These are phyloP conservation scores for Thumatha senex DNA, from an alignment of 2,888 invertebrate genomes.

Conservation along the genomic window DNA sequence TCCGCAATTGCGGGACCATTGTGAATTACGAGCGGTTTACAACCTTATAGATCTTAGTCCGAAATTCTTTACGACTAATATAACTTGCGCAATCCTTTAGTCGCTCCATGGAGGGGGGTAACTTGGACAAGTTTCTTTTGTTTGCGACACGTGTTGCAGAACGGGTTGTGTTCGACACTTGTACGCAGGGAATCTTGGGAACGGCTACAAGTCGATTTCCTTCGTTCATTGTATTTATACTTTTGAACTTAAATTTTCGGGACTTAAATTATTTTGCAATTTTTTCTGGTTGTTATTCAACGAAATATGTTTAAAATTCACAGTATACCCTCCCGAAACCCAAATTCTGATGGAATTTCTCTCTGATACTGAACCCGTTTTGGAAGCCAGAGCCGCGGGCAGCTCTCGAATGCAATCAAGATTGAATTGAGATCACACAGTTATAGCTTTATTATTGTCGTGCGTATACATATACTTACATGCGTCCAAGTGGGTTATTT, in stretches of 20 bases:
- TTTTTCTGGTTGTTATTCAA: constrained; percentile 45
- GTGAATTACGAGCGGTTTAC: constrained; percentile 77
- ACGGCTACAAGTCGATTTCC: constrained; percentile 62
- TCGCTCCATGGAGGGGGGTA: constrained; percentile 57
- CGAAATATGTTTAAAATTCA: constrained; percentile 43
- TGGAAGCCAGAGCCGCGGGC: constrained; percentile 37
- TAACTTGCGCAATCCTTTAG: constrained; percentile 82
- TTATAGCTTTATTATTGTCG: constrained; percentile 48
- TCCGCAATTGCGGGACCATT: constrained; percentile 79
- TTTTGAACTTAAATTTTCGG: constrained; percentile 48
- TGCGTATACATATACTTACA: constrained; percentile 21
- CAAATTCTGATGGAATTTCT: constrained; percentile 22
- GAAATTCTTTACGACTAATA: constrained; percentile 81
- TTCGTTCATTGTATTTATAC: constrained; percentile 53
- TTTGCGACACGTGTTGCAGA: constrained; percentile 80
- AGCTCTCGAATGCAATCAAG: constrained; percentile 43
- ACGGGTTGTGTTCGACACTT: constrained; percentile 79
- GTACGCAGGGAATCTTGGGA: constrained; percentile 63
- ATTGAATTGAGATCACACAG: constrained; percentile 48
- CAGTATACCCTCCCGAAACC: constrained; percentile 36
- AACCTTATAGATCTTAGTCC: constrained; percentile 79
- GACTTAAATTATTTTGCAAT: constrained; percentile 53
- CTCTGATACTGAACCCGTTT: constrained; percentile 40
- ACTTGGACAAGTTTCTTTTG: constrained; percentile 76
- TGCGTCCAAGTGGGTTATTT: constrained; percentile 33